Evolutionary conservation across 2,888 invertebrate species (phyloP), one percentile per base, ranked within the genome.

Genomic region (Leptura quadrifasciata): DNA sequence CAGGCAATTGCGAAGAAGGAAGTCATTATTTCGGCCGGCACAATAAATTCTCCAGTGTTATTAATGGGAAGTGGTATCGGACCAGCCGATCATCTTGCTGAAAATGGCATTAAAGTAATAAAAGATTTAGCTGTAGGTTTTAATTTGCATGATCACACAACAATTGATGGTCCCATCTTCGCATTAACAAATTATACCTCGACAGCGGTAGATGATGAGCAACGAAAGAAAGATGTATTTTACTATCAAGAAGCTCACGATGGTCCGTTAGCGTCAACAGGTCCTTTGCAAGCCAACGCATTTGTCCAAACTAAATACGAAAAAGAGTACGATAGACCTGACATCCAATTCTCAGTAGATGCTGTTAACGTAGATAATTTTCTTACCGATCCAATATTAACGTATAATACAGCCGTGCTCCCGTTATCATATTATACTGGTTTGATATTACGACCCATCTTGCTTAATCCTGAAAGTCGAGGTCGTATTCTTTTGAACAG

Each of bases 121-220:
- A 89, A 91, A 60, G 91, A 95, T 88, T 89, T 94, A 65, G 92
- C 92, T 63, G 95, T 95, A 0, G 95, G 95, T 0, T 89, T 91
- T 80, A 95, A 95, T 87, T 89, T 95, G 0, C 95, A 95, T 84
- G 94, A 95, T 84, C 95, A 95, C 84, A 91, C 94, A 0, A 94
- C 95, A 0, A 91, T 92, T 8, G 92, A 92, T 81, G 92, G 91
- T 1, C 88, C 93, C 1, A 84, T 92, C 0, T 86, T 93, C 75
- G 90, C 90, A 0, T 84, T 94, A 15, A 90, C 90, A 0, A 93
- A 93, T 82, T 89, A 91, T 86, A 91, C 92, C 0, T 89, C 91
- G 0, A 92, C 92, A 5, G 82, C 87, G 69, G 88, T 91, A 0
- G 83, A 82, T 79, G 87, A 87, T 18, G 84, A 90, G 6, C 87